A percentile compares a stretch with the other conserved stretches of the same genome.
Evolutionary conservation across 1,140 invertebrate genomes (phyloP).

Genomic region (Rhynchophorus ferrugineus): DNA sequence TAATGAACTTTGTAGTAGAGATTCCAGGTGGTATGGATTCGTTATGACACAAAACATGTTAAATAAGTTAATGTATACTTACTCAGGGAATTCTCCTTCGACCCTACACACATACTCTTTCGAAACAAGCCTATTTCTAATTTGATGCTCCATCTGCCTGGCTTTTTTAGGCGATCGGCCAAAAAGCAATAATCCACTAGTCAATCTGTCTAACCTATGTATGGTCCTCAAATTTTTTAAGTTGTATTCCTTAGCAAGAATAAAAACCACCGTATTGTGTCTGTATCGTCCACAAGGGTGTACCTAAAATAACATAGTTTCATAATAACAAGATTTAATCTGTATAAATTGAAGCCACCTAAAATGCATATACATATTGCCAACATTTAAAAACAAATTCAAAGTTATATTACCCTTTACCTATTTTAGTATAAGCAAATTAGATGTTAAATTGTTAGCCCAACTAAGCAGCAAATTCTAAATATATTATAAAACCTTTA

Average conservation of each 20-base stretch:
- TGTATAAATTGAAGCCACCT: background rate
- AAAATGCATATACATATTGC: background rate
- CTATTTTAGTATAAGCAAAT: too few species aligned
- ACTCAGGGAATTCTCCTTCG: slow-evolving; percentile 94
- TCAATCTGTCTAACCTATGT: slow-evolving; percentile 84
- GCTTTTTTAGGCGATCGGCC: slow-evolving; percentile 88
- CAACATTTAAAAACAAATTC: background rate
- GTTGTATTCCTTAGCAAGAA: slow-evolving; percentile 93
- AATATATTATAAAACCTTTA: background rate
- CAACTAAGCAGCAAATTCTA: too few species aligned
- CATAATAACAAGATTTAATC: background rate
- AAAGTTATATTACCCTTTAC: too few species aligned
- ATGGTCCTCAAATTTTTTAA: slow-evolving; percentile 89
- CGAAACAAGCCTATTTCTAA: slow-evolving; percentile 80
- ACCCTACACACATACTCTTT: slow-evolving; percentile 98
- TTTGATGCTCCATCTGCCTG: slow-evolving; percentile 88
- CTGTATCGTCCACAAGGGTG: slow-evolving; percentile 95
- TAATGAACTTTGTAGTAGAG: too few species aligned
- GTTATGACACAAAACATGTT: too few species aligned
- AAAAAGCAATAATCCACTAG: slow-evolving; percentile 89
- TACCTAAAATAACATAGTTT: slow-evolving; percentile 52
- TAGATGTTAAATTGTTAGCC: too few species aligned
- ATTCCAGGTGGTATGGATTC: too few species aligned
- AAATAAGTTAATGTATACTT: too few species aligned
- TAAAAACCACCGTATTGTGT: slow-evolving; percentile 93